Percentiles rank a stretch among this genome's conserved stretches.
Conservation (phyloP, 2,797 vertebrate species). For the Clarias fuscus region DNA sequence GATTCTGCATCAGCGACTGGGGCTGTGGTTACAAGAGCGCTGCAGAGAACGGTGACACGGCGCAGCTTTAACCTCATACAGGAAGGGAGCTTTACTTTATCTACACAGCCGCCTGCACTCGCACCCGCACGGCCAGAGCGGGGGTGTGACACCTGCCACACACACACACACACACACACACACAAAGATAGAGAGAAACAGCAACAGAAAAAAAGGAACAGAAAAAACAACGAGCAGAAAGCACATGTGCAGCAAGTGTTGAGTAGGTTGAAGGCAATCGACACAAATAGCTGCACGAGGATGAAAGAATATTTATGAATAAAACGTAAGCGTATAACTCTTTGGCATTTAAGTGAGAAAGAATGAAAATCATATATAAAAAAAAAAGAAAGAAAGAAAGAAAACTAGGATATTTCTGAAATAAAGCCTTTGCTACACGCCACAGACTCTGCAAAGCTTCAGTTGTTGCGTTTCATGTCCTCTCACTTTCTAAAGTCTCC, state of each 20-base stretch:
- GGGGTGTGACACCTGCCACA: conserved; percentile 75
- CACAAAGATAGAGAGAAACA: conserved; percentile 12
- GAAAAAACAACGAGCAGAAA: conserved; percentile 43
- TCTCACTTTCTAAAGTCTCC: conserved; percentile 25
- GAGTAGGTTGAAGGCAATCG: conserved; percentile 18
- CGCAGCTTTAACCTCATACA: conserved; percentile 74
- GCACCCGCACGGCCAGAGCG: conserved; percentile 62
- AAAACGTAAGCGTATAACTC: background rate
- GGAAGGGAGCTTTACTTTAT: conserved; percentile 76
- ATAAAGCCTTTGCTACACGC: background rate
- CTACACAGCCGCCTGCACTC: conserved; percentile 57
- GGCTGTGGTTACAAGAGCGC: conserved; percentile 50
- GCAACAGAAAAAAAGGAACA: conserved; percentile 51
- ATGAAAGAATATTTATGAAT: conserved; percentile 4
- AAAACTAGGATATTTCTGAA: background rate
- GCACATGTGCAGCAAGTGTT: conserved; percentile 28
- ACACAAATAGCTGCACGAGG: background rate
- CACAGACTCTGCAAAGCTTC: background rate
- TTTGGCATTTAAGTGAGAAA: background rate
- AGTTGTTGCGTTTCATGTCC: conserved; percentile 11
- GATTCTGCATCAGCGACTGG: conserved; percentile 38
- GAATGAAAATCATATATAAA: background rate
- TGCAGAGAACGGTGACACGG: conserved; percentile 47
- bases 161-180: conserved; percentile 41
- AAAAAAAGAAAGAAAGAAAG: background rate